Evolutionary conservation across 1,140 invertebrate species (phyloP).

Genomic region (Batillaria attramentaria): DNA sequence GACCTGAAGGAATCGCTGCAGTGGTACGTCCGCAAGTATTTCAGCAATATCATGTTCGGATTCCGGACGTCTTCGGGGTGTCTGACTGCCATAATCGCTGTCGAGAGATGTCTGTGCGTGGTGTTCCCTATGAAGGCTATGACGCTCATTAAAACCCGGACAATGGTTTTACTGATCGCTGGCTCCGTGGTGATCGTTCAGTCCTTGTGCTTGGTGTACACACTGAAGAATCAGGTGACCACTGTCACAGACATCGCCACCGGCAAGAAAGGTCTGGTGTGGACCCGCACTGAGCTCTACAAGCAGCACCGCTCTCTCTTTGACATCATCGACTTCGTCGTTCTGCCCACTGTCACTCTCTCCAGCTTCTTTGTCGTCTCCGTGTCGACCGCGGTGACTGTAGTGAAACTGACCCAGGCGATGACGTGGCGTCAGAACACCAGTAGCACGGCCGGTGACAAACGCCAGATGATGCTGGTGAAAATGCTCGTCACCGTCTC

Average conservation of each 20-base stretch:
- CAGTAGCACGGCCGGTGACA: too few species aligned
- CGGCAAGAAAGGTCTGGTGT: not conserved
- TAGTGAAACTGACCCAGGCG: not conserved
- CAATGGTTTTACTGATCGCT: not conserved
- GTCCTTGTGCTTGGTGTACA: not conserved
- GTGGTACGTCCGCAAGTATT: not conserved
- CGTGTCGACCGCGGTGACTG: not conserved
- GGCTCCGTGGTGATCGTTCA: not conserved
- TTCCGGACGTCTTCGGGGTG: not conserved
- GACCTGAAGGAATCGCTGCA: not conserved
- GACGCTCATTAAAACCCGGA: not conserved
- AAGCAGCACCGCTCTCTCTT: not conserved
- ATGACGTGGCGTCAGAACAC: not conserved
- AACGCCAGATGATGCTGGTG: too few species aligned
- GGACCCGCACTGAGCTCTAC: not conserved
- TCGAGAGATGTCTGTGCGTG: not conserved
- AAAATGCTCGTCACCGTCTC: too few species aligned
- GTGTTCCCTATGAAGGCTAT: conserved; percentile 1
- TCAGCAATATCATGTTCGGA: not conserved
- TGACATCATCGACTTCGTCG: not conserved
- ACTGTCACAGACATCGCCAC: not conserved
- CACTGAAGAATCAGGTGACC: not conserved
- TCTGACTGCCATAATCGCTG: not conserved
- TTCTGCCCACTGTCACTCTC: not conserved
- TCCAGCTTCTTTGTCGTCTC: not conserved